These are phyloP conservation scores for Drosophila niveifrons DNA, from an alignment of 2,888 invertebrate genomes.

Conservation along the genomic window DNA sequence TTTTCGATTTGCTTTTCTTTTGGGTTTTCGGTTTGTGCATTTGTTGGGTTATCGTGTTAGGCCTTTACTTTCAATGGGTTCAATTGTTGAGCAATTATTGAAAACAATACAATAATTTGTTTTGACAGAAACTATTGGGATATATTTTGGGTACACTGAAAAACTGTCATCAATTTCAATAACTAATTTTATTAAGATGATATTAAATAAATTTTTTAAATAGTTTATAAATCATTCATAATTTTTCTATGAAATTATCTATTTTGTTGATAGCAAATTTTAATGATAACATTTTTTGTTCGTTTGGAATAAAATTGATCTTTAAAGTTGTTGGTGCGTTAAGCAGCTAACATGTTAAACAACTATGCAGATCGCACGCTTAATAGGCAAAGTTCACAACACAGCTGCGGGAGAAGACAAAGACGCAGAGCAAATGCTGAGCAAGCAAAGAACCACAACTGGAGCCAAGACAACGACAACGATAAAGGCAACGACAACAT, in stretches of 20 bases:
- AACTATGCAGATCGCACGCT: conserved; percentile 48
- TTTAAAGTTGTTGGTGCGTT: not conserved
- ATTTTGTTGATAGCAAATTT: too few species aligned
- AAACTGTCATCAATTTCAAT: not conserved
- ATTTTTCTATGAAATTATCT: not conserved
- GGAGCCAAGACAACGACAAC: conserved; percentile 31
- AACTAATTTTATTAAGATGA: too few species aligned
- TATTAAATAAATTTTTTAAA: not conserved
- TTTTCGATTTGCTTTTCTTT: conserved; percentile 12
- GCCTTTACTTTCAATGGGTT: conserved; percentile 19
- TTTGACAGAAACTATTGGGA: conserved; percentile 15
- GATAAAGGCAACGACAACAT: conserved; percentile 61
- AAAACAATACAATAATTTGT: conserved; percentile 30
- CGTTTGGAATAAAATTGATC: not conserved
- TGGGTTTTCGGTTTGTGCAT: conserved; percentile 28
- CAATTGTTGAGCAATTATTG: conserved; percentile 51
- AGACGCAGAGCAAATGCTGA: conserved; percentile 16
- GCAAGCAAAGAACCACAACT: conserved; percentile 40
- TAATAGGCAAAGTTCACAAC: conserved; percentile 77
- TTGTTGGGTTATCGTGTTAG: conserved; percentile 15
- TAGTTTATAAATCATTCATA: not conserved
- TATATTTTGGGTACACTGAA: not conserved
- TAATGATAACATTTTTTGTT: too few species aligned
- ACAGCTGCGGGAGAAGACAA: conserved; percentile 16
- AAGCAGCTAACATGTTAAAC: not conserved